Base-by-base conservation (phyloP, 2,888 invertebrate species). In the Adelphocoris suturalis region DNA sequence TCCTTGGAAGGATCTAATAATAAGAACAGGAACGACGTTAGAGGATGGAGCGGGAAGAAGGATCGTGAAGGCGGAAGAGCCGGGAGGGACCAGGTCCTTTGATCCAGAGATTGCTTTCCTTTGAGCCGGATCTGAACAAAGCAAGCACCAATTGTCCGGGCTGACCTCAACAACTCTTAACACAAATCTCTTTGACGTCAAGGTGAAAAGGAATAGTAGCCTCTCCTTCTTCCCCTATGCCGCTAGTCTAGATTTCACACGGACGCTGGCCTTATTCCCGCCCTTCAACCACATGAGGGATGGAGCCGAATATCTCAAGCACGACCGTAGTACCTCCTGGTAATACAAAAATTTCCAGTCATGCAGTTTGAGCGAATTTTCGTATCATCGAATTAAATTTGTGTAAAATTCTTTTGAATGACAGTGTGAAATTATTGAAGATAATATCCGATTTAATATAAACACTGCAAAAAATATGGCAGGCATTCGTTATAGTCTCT, bases 61-160 rank as follows among this genome's bases (percentile, higher is more conserved):
- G 16, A n/a, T 81, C 82, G 37, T 37, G 89, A 47, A 14, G 16
- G 19, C 78, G 46, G n/a, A 28, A 47, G 47, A 47, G 82, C 19
- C 7, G 23, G 48, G 85, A 27, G 85, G 61, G 61, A 23, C 80
- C 28, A 23, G 47, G 47, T 48, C 48, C 86, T 86, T 86, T 86
- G 86, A 86, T 86, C 68, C 68, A 86, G 86, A 86, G 86, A 86
- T 86, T 86, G 86, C 75, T 86, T 86, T 68, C 86, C 86, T 86
- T 86, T 86, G 86, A 86, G 85, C 14, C 47, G 4, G 76, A 68
- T 37, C 19, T 68, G 86, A 47, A 86, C 86, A 86, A 86, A 86
- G 76, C 86, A 76, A 86, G 86, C 86, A 75, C 68, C 86, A 86
- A 86, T 86, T 86, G 86, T 86, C 52, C 86, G 48, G 75, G n/a